Evolutionary conservation across 2,797 vertebrate species (phyloP).

Genomic region (Melanotaenia maccullochi): DNA sequence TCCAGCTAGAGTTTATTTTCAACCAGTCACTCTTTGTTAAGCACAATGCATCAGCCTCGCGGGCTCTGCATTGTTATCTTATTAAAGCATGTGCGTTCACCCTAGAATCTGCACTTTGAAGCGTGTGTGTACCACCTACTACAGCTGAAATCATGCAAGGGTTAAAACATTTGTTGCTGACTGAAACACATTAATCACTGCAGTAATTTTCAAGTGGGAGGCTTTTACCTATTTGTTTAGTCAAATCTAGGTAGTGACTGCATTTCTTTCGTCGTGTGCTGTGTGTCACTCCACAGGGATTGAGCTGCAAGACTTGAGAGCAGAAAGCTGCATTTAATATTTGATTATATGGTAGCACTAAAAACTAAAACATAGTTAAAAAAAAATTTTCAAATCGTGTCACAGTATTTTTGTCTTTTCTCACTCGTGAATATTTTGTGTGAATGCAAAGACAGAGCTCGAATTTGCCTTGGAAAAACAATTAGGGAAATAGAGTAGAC

Average conservation of each 20-base stretch:
- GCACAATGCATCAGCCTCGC: no score
- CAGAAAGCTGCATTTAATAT: constrained; percentile 4
- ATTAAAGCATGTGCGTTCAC: no score
- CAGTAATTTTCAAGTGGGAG: neutral
- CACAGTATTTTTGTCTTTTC: constrained; percentile 34
- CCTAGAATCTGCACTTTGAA: no score
- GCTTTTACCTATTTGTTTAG: neutral
- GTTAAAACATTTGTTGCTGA: neutral
- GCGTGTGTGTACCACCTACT: no score
- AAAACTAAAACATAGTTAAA: constrained; percentile 10
- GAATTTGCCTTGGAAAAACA: constrained; percentile 51
- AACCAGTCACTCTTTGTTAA: no score
- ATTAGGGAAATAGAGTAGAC: constrained; percentile 45
- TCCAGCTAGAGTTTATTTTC: no score
- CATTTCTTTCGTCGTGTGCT: neutral
- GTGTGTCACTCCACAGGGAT: neutral
- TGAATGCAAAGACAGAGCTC: constrained; percentile 29
- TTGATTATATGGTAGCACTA: constrained; percentile 29
- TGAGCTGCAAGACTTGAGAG: neutral
- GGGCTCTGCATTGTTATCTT: no score
- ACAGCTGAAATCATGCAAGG: neutral
- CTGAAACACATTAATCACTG: neutral
- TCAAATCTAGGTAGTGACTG: neutral
- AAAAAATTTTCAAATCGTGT: constrained; percentile 37
- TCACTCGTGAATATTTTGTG: constrained; percentile 59